Evolutionary conservation across 2,888 invertebrate species (phyloP).

Genomic region (Teleogryllus oceanicus): DNA sequence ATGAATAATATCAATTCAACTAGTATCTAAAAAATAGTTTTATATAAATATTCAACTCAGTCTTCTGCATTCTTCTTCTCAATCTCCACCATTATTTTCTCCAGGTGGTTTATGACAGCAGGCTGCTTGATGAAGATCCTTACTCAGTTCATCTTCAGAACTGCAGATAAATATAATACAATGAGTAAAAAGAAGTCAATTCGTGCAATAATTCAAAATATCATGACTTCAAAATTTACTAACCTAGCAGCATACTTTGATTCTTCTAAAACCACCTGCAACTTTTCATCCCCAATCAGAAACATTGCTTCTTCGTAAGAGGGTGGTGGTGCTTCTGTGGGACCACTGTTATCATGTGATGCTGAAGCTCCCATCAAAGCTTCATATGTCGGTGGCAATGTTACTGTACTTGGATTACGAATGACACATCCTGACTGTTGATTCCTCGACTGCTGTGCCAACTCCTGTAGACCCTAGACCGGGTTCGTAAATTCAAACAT

Average conservation of each 20-base stretch:
- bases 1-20: no score
- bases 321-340: constrained; percentile 53
- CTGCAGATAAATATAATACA: constrained; percentile 23
- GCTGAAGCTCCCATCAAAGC: constrained; percentile 52
- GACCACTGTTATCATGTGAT: constrained; percentile 49
- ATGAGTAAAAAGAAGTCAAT: background rate
- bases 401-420: constrained; percentile 57
- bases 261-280: constrained; percentile 33
- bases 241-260: constrained; percentile 33
- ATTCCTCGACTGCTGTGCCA: constrained; percentile 45
- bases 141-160: constrained; percentile 32
- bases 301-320: constrained; percentile 63
- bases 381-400: constrained; percentile 62
- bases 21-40: no score
- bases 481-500: constrained; percentile 28
- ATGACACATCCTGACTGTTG: constrained; percentile 50
- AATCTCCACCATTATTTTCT: constrained; percentile 7
- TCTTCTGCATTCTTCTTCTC: background rate
- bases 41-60: background rate
- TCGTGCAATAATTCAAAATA: background rate
- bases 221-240: background rate
- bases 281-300: constrained; percentile 38
- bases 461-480: constrained; percentile 39
- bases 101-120: background rate
- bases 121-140: constrained; percentile 27